Percentiles rank a stretch among this genome's conserved stretches.
Conservation (phyloP, 2,113 vertebrate genomes). For the Pyxicephalus adspersus region DNA sequence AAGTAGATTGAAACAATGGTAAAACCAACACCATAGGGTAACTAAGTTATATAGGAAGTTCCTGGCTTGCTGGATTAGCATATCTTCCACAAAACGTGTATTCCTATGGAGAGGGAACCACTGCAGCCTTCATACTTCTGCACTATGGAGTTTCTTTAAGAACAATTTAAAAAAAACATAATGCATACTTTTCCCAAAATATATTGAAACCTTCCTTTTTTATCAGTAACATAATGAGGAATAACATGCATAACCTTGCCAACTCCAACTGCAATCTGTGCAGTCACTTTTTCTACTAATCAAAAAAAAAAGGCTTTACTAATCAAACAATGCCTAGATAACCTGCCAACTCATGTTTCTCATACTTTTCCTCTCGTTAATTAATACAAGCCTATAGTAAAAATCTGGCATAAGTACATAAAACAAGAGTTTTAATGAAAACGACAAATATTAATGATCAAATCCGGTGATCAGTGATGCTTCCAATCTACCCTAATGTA, state of each 20-base stretch:
- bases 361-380: slow-evolving; percentile 9
- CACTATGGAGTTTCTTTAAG: too few relatives aligned
- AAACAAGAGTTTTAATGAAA: background rate
- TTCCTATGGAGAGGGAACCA: too few relatives aligned
- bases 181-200: too few relatives aligned
- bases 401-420: slow-evolving; percentile 31
- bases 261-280: slow-evolving; percentile 39
- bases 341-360: slow-evolving; percentile 20
- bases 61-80: too few relatives aligned
- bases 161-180: too few relatives aligned
- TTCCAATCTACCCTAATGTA: background rate
- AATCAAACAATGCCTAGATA: too few relatives aligned
- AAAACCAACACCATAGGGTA: too few relatives aligned
- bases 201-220: background rate
- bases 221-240: background rate
- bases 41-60: too few relatives aligned
- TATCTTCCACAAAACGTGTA: too few relatives aligned
- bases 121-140: too few relatives aligned
- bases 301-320: slow-evolving; percentile 25
- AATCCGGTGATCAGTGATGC: background rate
- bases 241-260: slow-evolving; percentile 21
- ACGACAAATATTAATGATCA: background rate
- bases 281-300: slow-evolving; percentile 25
- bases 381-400: slow-evolving; percentile 3
- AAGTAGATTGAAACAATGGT: too few relatives aligned